Percentiles rank a stretch among this genome's conserved stretches.
Conservation (phyloP, 2,797 vertebrate genomes). For the Chaunax sp. region DNA sequence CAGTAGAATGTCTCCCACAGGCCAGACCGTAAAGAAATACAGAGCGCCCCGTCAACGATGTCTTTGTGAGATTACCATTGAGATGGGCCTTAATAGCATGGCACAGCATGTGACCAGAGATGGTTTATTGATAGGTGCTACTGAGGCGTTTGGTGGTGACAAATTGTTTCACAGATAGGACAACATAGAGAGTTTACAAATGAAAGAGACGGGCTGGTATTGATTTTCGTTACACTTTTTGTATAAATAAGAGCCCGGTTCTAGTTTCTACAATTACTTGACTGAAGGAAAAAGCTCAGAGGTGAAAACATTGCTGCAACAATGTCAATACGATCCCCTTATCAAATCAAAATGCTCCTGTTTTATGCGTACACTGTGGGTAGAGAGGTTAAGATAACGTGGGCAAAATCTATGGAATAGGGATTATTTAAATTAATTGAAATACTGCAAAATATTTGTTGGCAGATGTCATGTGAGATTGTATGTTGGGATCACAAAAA, state of each 20-base stretch:
- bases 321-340: not conserved
- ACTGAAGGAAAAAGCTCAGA: slow-evolving; percentile 1
- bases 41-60: slow-evolving; percentile 57
- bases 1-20: slow-evolving; percentile 45
- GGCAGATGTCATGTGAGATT: not conserved
- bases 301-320: not conserved
- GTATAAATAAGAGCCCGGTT: slow-evolving; percentile 35
- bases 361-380: not conserved
- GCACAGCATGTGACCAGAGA: slow-evolving; percentile 46
- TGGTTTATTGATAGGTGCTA: slow-evolving; percentile 67
- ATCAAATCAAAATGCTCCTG: slow-evolving; percentile 4
- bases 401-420: not conserved
- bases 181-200: slow-evolving; percentile 39
- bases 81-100: slow-evolving; percentile 66
- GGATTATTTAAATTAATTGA: not conserved
- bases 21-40: slow-evolving; percentile 66
- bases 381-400: too few relatives aligned
- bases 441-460: not conserved
- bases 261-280: slow-evolving; percentile 33
- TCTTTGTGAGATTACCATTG: slow-evolving; percentile 71
- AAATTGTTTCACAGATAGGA: slow-evolving; percentile 44
- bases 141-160: slow-evolving; percentile 47
- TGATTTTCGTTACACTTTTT: slow-evolving; percentile 52
- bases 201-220: slow-evolving; percentile 38
- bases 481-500: not conserved